phyloP scores from a whole-genome alignment of 2,888 invertebrate genomes.

The Scotopteryx bipunctaria region DNA sequence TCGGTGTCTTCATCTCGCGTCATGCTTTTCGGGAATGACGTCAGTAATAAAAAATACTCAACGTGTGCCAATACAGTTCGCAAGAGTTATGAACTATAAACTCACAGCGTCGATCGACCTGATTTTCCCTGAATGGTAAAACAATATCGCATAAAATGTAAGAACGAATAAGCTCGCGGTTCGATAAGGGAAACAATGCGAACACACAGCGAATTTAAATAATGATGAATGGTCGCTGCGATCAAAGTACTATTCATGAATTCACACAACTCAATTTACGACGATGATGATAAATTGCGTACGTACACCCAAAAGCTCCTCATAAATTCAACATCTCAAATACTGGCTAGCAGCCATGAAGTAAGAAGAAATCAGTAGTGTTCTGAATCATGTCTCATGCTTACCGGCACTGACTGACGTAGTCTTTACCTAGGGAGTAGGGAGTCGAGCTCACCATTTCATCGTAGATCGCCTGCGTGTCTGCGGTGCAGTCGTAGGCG shows the following conservation, averaged over 20 bases:
- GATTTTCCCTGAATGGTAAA: constrained; percentile 39
- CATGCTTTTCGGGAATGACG: constrained; percentile 22
- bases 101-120: constrained; percentile 23
- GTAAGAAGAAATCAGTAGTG: neutral
- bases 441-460: constrained; percentile 94
- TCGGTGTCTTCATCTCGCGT: constrained; percentile 19
- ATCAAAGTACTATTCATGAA: neutral
- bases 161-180: constrained; percentile 10
- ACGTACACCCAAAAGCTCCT: neutral
- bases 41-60: constrained; percentile 31
- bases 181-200: constrained; percentile 18
- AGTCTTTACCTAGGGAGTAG: too few species aligned
- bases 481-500: constrained; percentile 95
- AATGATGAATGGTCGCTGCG: constrained; percentile 13
- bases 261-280: constrained; percentile 3
- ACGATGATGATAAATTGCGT: neutral
- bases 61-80: constrained; percentile 29
- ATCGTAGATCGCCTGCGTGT: constrained; percentile 96
- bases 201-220: constrained; percentile 14
- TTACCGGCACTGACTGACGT: too few species aligned
- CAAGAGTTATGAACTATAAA: constrained; percentile 25
- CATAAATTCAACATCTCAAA: neutral
- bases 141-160: constrained; percentile 14
- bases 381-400: too few species aligned
- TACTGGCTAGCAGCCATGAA: neutral